Conservation (phyloP, 2,113 vertebrate species). For the Tupaia chinensis region DNA sequence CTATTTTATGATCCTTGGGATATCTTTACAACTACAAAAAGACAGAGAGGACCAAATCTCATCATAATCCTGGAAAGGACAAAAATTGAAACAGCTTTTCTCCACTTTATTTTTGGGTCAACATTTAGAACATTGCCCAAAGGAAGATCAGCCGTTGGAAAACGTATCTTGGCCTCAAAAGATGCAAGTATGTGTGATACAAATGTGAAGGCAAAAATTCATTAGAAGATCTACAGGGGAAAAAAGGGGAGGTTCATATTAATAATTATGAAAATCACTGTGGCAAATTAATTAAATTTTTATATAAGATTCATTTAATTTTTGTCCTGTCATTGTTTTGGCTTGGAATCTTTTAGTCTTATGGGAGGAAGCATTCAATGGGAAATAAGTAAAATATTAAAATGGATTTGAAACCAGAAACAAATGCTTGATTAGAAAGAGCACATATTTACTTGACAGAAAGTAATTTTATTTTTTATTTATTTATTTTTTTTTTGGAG, state of each 20-base stretch:
- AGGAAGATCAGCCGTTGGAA: conserved; percentile 54
- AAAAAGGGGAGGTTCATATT: background rate
- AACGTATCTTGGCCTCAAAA: background rate
- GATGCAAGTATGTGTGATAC: background rate
- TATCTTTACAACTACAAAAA: background rate
- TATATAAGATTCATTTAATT: background rate
- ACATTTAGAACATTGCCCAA: conserved; percentile 69
- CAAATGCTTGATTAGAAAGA: background rate
- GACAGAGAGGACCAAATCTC: background rate
- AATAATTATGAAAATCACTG: conserved; percentile 12
- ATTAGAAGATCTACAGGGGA: background rate
- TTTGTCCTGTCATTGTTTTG: background rate
- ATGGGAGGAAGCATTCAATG: background rate
- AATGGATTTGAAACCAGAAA: background rate
- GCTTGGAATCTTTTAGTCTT: background rate
- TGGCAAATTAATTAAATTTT: conserved; percentile 6
- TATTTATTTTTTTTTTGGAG: too few relatives aligned
- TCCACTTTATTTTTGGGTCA: conserved; percentile 58
- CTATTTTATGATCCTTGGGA: background rate
- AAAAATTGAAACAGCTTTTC: background rate
- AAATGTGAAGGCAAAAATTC: conserved; percentile 23
- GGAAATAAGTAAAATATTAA: background rate
- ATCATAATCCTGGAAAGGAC: background rate
- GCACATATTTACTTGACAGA: background rate
- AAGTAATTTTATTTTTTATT: too few relatives aligned